Conservation (phyloP, 2,113 vertebrate genomes). For the Ascaphus truei region DNA sequence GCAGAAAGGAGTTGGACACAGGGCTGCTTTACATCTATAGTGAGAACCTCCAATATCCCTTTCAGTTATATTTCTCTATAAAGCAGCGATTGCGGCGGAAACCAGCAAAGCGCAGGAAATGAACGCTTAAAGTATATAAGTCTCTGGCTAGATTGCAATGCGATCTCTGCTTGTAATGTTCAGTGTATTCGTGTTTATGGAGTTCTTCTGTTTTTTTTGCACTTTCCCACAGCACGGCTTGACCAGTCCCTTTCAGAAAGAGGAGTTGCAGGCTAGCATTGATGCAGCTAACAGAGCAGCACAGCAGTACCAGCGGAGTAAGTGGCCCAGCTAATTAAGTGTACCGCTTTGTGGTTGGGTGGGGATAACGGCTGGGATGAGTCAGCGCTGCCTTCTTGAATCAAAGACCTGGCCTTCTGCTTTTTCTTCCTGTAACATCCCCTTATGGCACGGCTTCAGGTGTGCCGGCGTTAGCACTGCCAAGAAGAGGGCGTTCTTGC, state of each 20-base stretch:
- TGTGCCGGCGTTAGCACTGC: not conserved
- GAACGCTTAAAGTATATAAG: no score
- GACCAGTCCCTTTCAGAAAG: slow-evolving; percentile 74
- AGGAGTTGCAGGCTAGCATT: slow-evolving; percentile 87
- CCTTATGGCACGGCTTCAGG: not conserved
- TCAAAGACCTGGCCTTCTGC: not conserved
- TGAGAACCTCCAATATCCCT: no score
- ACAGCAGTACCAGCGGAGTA: slow-evolving; percentile 78
- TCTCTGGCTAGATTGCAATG: not conserved
- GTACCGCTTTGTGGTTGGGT: not conserved
- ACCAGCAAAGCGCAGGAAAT: no score
- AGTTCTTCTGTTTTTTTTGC: not conserved
- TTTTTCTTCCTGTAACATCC: not conserved
- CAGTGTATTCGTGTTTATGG: no score
- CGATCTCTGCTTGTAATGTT: no score
- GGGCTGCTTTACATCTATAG: no score
- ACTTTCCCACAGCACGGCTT: slow-evolving; percentile 57
- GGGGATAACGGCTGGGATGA: not conserved
- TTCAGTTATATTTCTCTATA: no score
- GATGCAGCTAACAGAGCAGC: slow-evolving; percentile 75
- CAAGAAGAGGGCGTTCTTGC: not conserved
- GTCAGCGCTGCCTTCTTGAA: not conserved
- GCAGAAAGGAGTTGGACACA: no score
- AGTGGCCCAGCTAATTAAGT: slow-evolving; percentile 22
- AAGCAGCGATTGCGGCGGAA: no score